Evolutionary conservation across 2,888 invertebrate genomes (phyloP), one percentile per base, ranked within the genome.

Genomic region (Plemyria rubiginata): DNA sequence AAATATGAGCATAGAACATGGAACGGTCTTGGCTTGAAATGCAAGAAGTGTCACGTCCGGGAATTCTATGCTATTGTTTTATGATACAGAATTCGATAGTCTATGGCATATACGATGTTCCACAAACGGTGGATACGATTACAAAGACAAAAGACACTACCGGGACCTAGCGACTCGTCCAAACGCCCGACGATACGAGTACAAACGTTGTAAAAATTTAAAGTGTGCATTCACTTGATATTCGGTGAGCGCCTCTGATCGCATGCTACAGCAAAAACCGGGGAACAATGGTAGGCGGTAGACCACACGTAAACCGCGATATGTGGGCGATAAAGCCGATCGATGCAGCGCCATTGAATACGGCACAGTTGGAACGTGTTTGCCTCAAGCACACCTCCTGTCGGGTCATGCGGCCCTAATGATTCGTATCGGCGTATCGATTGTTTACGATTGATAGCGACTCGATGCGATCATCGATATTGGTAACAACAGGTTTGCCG

Each of bases 281-380:
- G 61, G 48, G 65, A 66, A 66, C 65, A 66, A 66, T 66, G 65
- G 65, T 65, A 61, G 57, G 64, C 60, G 60, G 64, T 49, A 50
- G 65, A 65, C 65, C 65, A 65, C 65, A 65, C 65, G 60, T 65
- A 51, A 60, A 60, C 65, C 60, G 60, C 65, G 60, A 65, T 65
- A 65, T 65, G 65, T 65, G 65, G 60, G 57, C 60, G 65, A 65
- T 65, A 65, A 65, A 58, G 36, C 50, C 64, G 65, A 65, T 65
- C 65, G 65, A 65, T 65, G 65, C 65, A 65, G 54, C 49, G 49
- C 46, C 65, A 65, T 51, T 43, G 65, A 60, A 57, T 60, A 60
- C 45, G 4, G 12, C 13, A 13, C 28, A 54, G 65, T 29, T 16
- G 22, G 41, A 7, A 50, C 57, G 22, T 57, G 65, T 60, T 65